phyloP scores from a whole-genome alignment of 1,140 invertebrate genomes.

The Trinorchestia longiramus region DNA sequence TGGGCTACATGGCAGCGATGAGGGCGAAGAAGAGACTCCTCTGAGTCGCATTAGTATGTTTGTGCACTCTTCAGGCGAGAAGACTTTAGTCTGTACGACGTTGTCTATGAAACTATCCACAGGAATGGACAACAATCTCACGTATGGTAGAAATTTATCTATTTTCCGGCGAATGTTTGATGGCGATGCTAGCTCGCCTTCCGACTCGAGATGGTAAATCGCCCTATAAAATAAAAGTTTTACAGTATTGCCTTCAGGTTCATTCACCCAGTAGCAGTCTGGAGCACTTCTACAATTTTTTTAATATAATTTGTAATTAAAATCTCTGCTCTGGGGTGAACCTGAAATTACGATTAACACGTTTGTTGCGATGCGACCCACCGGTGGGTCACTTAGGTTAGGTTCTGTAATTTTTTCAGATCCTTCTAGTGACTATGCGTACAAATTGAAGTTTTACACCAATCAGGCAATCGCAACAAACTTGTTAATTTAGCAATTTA shows the following conservation, averaged over 20 bases:
- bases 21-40: neutral
- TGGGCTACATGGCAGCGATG: neutral
- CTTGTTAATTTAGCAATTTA: no score
- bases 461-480: no score
- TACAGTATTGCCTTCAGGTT: neutral
- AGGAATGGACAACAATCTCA: constrained; percentile 3
- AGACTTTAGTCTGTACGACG: constrained; percentile 4
- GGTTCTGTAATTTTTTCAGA: no score
- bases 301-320: no score
- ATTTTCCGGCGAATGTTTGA: neutral
- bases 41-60: neutral
- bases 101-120: constrained; percentile 7
- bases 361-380: no score
- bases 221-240: neutral
- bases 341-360: no score
- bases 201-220: neutral
- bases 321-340: no score
- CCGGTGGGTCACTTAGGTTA: no score
- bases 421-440: no score
- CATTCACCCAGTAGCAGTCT: neutral
- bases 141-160: neutral
- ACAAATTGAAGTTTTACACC: no score
- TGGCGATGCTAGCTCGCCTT: neutral
- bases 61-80: neutral
- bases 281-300: no score